Base-by-base conservation (phyloP, 2,888 invertebrate genomes). In the Trachelus iudaicus region DNA sequence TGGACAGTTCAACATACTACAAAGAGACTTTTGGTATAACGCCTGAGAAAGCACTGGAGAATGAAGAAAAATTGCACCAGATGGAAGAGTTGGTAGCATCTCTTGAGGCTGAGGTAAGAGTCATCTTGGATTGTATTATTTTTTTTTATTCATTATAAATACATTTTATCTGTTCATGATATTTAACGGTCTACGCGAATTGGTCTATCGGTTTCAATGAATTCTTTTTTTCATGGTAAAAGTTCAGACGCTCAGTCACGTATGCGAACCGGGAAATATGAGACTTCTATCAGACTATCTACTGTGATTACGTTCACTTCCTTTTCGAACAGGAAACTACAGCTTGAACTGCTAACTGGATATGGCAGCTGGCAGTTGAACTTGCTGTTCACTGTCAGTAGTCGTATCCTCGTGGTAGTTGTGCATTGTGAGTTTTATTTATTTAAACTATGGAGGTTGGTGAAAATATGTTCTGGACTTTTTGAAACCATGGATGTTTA, bases 61-160 rank as follows among this genome's bases (percentile, higher is more conserved):
- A 88, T 76, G 84, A 87, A 73, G 90, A 91, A 75, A 91, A 91
- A 79, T 82, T 91, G 37, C 85, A 84, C 69, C 89, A 91, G 79
- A 84, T 89, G 86, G 89, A 90, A 80, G 89, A 90, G 81, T 81
- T 90, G 15, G 87, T 91, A 4, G 85, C 85, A 56, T 89, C 90
- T 15, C 85, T 91, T n/a, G 91, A 90, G 80, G 84, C 85, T 23
- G 90, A 91, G 85, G 91, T 91, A 86, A 81, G 33, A n/a, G 34
- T 71, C 15, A 15, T 71, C 30, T 71, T 30, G 56, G 23, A 56
- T 56, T 23, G 23, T 15, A 56, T 23, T 56, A 56, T 56, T 56
- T 23, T 23, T 37, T 56, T 56, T 15, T 6, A 23, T 23, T 9
- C 2, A 56, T 23, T 56, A 23, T 56, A 56, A 56, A 56, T 56